Percentiles rank a stretch among this genome's conserved stretches.
phyloP scores from a whole-genome alignment of 2,113 vertebrate genomes.

The Notothenia rossii region DNA sequence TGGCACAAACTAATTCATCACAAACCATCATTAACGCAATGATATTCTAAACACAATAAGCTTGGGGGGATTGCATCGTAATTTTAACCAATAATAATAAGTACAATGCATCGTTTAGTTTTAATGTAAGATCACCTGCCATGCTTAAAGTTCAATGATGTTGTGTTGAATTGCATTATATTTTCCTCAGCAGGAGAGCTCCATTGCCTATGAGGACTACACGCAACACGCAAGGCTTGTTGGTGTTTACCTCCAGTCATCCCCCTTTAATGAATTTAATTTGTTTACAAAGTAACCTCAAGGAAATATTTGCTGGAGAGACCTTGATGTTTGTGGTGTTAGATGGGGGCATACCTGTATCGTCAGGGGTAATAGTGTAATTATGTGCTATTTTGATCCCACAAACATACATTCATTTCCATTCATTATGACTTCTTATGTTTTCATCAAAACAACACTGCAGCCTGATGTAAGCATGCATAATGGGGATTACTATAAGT shows the following conservation, averaged over 20 bases:
- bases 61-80: constrained; percentile 38
- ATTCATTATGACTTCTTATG: constrained; percentile 83
- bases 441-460: constrained; percentile 81
- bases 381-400: constrained; percentile 85
- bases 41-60: constrained; percentile 62
- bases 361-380: constrained; percentile 82
- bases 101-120: constrained; percentile 31
- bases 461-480: constrained; percentile 80
- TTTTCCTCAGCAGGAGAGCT: constrained; percentile 35
- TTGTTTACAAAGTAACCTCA: constrained; percentile 81
- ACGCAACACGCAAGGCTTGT: constrained; percentile 36
- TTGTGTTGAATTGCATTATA: constrained; percentile 30
- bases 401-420: constrained; percentile 84
- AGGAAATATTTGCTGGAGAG: constrained; percentile 78
- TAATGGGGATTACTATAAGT: constrained; percentile 74
- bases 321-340: constrained; percentile 77
- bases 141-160: constrained; percentile 8
- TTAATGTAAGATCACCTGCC: constrained; percentile 45
- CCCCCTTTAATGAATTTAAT: constrained; percentile 72
- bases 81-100: constrained; percentile 57
- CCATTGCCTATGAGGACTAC: constrained; percentile 30
- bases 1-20: constrained; percentile 71
- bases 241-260: constrained; percentile 64
- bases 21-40: constrained; percentile 64
- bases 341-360: constrained; percentile 77